Percentiles rank a stretch among this genome's conserved stretches.
Evolutionary conservation across 2,797 vertebrate species (phyloP).

Genomic region (Pseudopleuronectes americanus): DNA sequence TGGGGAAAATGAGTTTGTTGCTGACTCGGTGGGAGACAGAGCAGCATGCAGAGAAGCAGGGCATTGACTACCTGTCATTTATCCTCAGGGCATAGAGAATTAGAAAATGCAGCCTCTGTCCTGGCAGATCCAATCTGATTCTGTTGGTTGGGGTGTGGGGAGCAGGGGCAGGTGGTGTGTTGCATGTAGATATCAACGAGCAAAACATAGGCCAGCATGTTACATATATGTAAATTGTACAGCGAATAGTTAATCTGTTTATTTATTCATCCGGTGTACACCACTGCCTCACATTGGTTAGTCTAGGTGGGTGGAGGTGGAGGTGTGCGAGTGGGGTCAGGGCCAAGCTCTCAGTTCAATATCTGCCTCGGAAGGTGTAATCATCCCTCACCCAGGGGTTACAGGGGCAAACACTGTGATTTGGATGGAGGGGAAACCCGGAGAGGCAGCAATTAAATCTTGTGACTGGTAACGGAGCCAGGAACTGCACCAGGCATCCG

Average conservation of each 20-base stretch:
- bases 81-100: constrained; percentile 67
- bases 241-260: neutral
- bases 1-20: constrained; percentile 65
- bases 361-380: constrained; percentile 74
- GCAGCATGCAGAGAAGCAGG: constrained; percentile 55
- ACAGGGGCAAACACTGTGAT: constrained; percentile 74
- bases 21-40: constrained; percentile 49
- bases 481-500: constrained; percentile 39
- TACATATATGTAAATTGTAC: neutral
- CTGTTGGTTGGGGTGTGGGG: constrained; percentile 5
- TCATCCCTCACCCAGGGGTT: constrained; percentile 77
- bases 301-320: constrained; percentile 39
- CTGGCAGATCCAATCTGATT: constrained; percentile 29
- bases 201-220: neutral
- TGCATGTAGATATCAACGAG: neutral
- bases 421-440: constrained; percentile 59
- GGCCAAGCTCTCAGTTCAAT: constrained; percentile 70
- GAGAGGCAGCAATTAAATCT: constrained; percentile 41
- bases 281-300: neutral
- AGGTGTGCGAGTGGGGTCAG: constrained; percentile 47
- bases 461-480: constrained; percentile 27
- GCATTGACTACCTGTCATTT: constrained; percentile 79
- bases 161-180: neutral
- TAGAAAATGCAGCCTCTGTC: constrained; percentile 60
- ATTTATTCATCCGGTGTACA: constrained; percentile 8